Evolutionary conservation across 1,140 invertebrate species (phyloP).

Genomic region (Ctenoplectra terminalis): DNA sequence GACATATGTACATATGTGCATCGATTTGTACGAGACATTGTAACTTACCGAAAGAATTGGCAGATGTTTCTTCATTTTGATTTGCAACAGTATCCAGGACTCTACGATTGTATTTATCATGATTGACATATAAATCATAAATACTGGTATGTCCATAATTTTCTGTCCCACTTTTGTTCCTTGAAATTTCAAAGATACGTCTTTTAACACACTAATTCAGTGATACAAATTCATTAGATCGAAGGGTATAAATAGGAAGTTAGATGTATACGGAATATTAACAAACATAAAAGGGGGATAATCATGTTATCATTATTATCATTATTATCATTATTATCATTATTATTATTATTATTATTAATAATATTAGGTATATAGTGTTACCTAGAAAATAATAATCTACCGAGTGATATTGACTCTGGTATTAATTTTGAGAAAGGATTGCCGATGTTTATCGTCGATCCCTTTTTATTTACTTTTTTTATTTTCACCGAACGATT

Average conservation of each 20-base stretch:
- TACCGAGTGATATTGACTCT: no score
- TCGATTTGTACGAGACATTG: neutral
- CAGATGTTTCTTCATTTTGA: slow-evolving; percentile 12
- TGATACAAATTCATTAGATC: no score
- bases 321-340: no score
- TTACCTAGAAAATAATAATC: slow-evolving; percentile 12
- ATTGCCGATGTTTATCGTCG: neutral
- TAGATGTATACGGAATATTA: no score
- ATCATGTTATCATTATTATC: no score
- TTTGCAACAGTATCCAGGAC: slow-evolving; percentile 42
- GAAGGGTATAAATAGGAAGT: no score
- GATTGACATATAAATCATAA: slow-evolving; percentile 13
- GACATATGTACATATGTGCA: neutral
- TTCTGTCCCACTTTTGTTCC: neutral
- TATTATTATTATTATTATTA: no score
- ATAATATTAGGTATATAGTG: no score
- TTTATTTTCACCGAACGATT: neutral
- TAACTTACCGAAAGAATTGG: slow-evolving; percentile 40
- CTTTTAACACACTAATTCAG: neutral
- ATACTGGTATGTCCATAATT: neutral
- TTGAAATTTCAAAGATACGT: slow-evolving; percentile 20
- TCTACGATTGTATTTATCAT: slow-evolving; percentile 29
- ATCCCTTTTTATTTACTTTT: neutral
- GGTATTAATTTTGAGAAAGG: neutral
- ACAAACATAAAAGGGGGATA: neutral